Evolutionary conservation across 2,113 vertebrate species (phyloP).

Genomic region (Xerus inauris): DNA sequence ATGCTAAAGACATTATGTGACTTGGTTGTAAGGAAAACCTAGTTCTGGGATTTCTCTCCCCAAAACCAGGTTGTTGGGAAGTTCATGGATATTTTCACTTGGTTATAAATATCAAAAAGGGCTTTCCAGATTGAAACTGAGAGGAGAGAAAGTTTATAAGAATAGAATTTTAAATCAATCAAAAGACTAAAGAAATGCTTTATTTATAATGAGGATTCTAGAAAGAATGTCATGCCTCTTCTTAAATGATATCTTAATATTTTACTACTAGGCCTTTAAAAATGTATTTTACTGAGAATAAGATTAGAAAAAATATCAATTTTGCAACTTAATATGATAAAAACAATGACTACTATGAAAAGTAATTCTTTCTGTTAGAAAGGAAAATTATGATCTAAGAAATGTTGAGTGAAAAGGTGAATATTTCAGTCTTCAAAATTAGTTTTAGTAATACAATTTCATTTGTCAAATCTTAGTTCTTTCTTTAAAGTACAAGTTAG

Average conservation of each 20-base stretch:
- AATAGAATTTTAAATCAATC: neutral
- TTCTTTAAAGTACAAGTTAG: neutral
- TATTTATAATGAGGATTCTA: neutral
- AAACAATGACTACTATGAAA: neutral
- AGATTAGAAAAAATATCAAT: neutral
- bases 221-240: neutral
- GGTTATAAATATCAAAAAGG: neutral
- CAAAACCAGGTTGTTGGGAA: neutral
- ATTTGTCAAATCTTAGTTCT: neutral
- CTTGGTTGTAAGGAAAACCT: neutral
- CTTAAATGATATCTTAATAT: neutral
- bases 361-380: neutral
- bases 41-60: neutral
- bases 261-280: neutral
- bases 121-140: constrained; percentile 4
- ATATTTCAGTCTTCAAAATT: constrained; percentile 5
- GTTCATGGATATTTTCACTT: neutral
- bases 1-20: neutral
- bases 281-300: constrained; percentile 5
- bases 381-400: neutral
- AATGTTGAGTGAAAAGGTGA: neutral
- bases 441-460: neutral
- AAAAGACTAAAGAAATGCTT: neutral
- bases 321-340: neutral
- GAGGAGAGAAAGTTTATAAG: neutral